phyloP scores from a whole-genome alignment of 2,888 invertebrate genomes.

The Lysandra bellargus region DNA sequence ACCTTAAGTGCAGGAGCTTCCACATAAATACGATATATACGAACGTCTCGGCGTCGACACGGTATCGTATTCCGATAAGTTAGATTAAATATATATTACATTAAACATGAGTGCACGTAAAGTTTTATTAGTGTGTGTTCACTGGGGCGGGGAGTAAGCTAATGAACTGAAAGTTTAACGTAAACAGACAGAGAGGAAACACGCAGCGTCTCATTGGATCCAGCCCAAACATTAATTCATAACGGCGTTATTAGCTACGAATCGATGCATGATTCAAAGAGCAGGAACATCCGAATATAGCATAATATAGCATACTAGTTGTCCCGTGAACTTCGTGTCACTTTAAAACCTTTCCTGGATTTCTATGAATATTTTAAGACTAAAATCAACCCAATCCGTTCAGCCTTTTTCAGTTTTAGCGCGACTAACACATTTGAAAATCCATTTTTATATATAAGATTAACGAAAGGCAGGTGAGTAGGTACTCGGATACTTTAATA shows the following conservation, averaged over 20 bases:
- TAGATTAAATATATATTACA: conserved; percentile 24
- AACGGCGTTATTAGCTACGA: background rate
- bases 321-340: no score
- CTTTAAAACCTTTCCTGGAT: no score
- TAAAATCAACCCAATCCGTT: no score
- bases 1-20: conserved; percentile 23
- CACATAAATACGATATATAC: conserved; percentile 26
- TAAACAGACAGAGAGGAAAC: background rate
- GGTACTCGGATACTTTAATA: background rate
- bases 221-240: conserved; percentile 12
- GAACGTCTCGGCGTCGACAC: background rate
- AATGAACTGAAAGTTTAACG: conserved; percentile 29
- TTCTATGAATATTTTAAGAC: no score
- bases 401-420: no score
- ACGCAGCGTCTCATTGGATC: background rate
- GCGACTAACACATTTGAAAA: no score
- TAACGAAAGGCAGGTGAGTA: background rate
- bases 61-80: conserved; percentile 25
- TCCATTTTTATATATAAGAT: no score
- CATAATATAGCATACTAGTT: no score
- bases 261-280: background rate
- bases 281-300: background rate
- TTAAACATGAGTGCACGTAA: conserved; percentile 30
- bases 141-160: background rate
- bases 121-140: conserved; percentile 2